Evolutionary conservation across 2,888 invertebrate species (phyloP).

Genomic region (Selenia dentaria): DNA sequence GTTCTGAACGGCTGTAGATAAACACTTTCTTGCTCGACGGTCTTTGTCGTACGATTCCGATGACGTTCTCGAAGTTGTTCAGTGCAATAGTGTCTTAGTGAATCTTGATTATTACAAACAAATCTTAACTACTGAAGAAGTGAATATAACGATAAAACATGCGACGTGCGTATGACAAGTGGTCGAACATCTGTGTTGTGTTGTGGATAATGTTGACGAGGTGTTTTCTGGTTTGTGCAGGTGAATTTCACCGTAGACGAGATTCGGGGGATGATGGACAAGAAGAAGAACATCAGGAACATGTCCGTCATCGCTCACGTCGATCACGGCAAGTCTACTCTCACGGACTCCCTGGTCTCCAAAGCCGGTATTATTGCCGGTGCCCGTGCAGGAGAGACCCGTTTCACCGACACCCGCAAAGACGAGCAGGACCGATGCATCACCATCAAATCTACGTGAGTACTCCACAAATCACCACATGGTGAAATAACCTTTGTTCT

Average conservation of each 20-base stretch:
- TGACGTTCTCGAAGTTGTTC: slow-evolving; percentile 75
- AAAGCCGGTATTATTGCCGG: slow-evolving; percentile 99
- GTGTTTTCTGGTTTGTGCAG: slow-evolving; percentile 85
- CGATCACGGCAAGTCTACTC: slow-evolving; percentile 99
- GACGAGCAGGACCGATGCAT: slow-evolving; percentile 99
- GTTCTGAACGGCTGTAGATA: slow-evolving; percentile 41
- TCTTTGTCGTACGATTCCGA: slow-evolving; percentile 72
- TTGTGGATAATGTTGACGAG: slow-evolving; percentile 56
- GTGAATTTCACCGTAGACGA: slow-evolving; percentile 99
- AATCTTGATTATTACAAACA: neutral
- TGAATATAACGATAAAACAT: slow-evolving; percentile 35
- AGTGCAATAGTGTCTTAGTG: slow-evolving; percentile 51
- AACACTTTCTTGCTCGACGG: slow-evolving; percentile 44
- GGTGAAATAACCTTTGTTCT: slow-evolving; percentile 46
- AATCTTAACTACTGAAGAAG: too few relatives aligned
- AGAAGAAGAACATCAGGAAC: slow-evolving; percentile 99
- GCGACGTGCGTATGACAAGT: slow-evolving; percentile 63
- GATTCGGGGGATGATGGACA: slow-evolving; percentile 99
- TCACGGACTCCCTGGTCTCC: slow-evolving; percentile 99
- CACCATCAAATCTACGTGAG: slow-evolving; percentile 99
- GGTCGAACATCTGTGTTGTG: slow-evolving; percentile 60
- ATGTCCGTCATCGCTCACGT: slow-evolving; percentile 99
- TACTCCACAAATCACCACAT: slow-evolving; percentile 52
- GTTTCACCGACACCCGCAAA: slow-evolving; percentile 99
- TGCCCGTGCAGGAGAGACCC: slow-evolving; percentile 99